Evolutionary conservation across 37 sponge, comb jelly and placozoan genomes (phyloP).

Genomic region (Hormiphora californensis): DNA sequence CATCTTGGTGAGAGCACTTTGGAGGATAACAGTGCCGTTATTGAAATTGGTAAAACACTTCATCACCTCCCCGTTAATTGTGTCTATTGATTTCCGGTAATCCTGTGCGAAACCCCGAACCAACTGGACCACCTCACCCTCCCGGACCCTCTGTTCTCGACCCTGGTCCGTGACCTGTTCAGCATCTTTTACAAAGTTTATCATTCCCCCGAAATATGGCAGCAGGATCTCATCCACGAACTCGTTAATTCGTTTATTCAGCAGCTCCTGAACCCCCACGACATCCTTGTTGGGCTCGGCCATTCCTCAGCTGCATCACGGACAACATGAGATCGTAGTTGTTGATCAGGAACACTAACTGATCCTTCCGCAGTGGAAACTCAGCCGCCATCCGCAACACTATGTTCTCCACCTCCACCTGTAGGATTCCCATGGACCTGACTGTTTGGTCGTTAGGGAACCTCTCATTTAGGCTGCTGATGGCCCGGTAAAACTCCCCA

Average conservation of each 20-base stretch:
- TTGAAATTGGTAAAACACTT: conserved; percentile 93
- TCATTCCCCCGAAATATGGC: conserved; percentile 90
- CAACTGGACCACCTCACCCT: conserved; percentile 74
- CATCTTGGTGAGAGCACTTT: conserved; percentile 85
- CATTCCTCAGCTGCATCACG: conserved; percentile 76
- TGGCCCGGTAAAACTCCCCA: conserved; percentile 94
- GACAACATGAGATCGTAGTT: conserved; percentile 96
- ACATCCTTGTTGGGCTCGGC: conserved; percentile 80
- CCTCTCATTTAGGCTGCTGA: conserved; percentile 81
- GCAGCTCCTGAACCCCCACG: conserved; percentile 74
- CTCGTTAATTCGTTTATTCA: conserved; percentile 82
- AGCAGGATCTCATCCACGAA: conserved; percentile 92
- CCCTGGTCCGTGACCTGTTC: conserved; percentile 78
- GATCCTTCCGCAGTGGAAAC: conserved; percentile 84
- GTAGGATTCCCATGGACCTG: conserved; percentile 69
- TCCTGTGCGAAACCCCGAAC: conserved; percentile 76
- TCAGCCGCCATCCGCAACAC: conserved; percentile 90
- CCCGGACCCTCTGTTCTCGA: conserved; percentile 60
- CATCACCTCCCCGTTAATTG: conserved; percentile 81
- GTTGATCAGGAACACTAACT: conserved; percentile 97
- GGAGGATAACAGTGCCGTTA: conserved; percentile 85
- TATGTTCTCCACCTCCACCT: conserved; percentile 91
- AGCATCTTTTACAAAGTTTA: conserved; percentile 84
- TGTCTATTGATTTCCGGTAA: conserved; percentile 88
- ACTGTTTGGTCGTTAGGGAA: conserved; percentile 81